Base-by-base conservation (phyloP, 2,797 vertebrate genomes). In the Neosalanx taihuensis region DNA sequence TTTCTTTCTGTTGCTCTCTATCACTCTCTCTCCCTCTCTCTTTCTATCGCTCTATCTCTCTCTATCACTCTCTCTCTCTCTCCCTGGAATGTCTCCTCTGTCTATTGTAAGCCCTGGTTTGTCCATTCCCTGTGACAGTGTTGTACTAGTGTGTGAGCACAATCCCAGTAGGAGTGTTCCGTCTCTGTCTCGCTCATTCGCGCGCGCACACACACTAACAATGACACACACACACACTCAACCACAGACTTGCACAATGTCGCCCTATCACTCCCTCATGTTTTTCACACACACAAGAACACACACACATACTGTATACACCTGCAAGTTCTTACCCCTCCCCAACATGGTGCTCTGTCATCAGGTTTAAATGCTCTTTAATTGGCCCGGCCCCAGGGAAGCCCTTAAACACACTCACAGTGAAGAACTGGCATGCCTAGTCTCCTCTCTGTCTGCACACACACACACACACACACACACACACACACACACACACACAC, bases 341-440 rank as follows among this genome's bases (percentile, higher is more conserved):
- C 81, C 84, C 78, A 29, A 13, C 46, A 9, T 63, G 15, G 76
- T 74, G 70, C 33, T 84, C 85, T 87, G 84, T 89, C 87, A 87
- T 91, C 83, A 87, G 84, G 31, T 87, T 88, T 84, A 88, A 89
- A 88, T 82, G 70, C 77, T 84, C 77, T 86, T 88, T 90, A 87
- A 89, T 90, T 88, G 85, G 86, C 74, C 84, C 62, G 37, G 79
- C 84, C 85, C 64, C 15, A 2, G 72, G 86, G 81, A 64, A 81
- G 73, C 76, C 78, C 80, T 84, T 79, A 84, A 87, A 82, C 78
- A 80, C 76, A 77, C 73, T 72, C 65, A 76, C 53, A 81, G 76
- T 88, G 79, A 83, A 83, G 84, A 81, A 51, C 69, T 85, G 65
- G 77, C 79, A 69, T 77, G 82, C 81, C 83, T 89, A 75, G 61